Base-by-base conservation (phyloP, 2,888 invertebrate genomes). In the Lasioglossum malachurum region DNA sequence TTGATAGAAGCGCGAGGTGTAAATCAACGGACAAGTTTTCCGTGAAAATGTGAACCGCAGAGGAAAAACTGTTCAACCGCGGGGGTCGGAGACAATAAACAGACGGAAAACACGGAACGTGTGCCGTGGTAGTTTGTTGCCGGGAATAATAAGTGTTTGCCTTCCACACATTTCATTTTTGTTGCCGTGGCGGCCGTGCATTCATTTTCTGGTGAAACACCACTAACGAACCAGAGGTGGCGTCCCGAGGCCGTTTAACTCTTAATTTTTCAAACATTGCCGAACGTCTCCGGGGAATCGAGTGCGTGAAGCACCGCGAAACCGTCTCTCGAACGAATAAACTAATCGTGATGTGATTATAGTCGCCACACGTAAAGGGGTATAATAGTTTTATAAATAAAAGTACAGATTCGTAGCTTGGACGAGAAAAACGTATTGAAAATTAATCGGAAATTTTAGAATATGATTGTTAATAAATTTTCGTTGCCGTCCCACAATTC, bases 191-290 rank as follows among this genome's bases (percentile, higher is more conserved):
- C n/a, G n/a, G 46, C 41, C 44, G 75, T 23, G n/a, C n/a, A 67
- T 81, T 80, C 72, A 72, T 78, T 85, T 83, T 31, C 80, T 44
- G 53, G 53, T 46, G 80, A 85, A 87, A 69, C 75, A 74, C 31
- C 75, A 49, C 64, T 82, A 82, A 90, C 82, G 75, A 83, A 85
- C 76, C 53, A 35, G 44, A 74, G 67, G 76, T 49, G 71, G 49
- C 35, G 64, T 64, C 80, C 31, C 35, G 78, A 71, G 75, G 75
- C 64, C 79, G 44, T 73, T 84, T 84, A 82, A 82, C 57, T 77
- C 86, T 85, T 71, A 84, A 89, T 76, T 88, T 87, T 76, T 81
- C 23, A 81, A 84, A 74, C 80, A 78, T 81, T 53, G 67, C 71
- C 64, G 60, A 77, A 57, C 73, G 41, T 72, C 79, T 84, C 75